A percentile compares a stretch with the other conserved stretches of the same genome.
These are phyloP conservation scores for Equus quagga DNA, from an alignment of 2,113 vertebrate species.

Conservation along the genomic window DNA sequence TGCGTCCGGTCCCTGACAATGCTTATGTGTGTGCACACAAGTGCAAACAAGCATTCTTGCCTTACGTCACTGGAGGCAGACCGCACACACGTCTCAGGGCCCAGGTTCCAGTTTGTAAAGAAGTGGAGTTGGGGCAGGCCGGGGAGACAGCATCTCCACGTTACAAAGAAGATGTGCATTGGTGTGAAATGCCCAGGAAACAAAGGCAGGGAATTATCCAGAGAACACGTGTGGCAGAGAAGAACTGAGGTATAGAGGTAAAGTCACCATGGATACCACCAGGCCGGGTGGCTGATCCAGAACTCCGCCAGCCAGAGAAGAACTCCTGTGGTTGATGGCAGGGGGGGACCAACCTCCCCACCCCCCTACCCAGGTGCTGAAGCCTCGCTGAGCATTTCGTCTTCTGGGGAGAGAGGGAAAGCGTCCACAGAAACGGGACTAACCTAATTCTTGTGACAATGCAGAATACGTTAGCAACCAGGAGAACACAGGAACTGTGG, in stretches of 20 bases:
- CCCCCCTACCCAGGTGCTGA: fast-evolving
- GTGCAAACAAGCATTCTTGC: not conserved
- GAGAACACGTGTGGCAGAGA: not conserved
- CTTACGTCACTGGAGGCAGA: not conserved
- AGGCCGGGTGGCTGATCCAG: not conserved
- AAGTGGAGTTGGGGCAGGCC: not conserved
- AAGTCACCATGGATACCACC: not conserved
- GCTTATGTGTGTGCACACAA: not conserved
- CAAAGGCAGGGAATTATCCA: not conserved
- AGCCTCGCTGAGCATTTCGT: not conserved
- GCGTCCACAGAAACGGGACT: not conserved
- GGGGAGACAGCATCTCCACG: not conserved
- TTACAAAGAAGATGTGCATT: not conserved
- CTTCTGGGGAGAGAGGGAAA: conserved; percentile 21
- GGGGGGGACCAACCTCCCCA: too few species aligned
- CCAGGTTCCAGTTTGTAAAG: not conserved
- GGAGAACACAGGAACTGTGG: not conserved
- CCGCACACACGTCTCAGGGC: not conserved
- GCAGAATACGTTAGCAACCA: not conserved
- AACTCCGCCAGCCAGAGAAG: not conserved
- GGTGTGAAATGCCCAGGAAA: not conserved
- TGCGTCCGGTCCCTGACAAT: not conserved
- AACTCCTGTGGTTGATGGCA: not conserved
- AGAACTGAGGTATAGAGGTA: not conserved
- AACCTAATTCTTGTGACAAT: not conserved